A percentile compares a stretch with the other conserved stretches of the same genome.
Conservation (phyloP, 1,140 invertebrate species). For the Parapsyche elsis region DNA sequence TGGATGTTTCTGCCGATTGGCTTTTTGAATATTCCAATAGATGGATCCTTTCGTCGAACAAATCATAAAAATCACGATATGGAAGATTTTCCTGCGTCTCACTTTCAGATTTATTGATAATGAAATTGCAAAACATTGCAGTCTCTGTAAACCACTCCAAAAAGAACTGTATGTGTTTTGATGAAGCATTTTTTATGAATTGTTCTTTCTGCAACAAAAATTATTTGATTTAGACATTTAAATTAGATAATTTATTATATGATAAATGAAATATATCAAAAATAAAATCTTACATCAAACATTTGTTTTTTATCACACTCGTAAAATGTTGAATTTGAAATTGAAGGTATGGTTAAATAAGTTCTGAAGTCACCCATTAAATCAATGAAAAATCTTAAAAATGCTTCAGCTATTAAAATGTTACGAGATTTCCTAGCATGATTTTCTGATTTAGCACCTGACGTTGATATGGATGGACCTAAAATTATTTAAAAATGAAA, state of each 20-base stretch:
- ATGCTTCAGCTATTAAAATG: constrained; percentile 76
- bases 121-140: constrained; percentile 74
- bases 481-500: constrained; percentile 22
- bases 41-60: constrained; percentile 62
- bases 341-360: constrained; percentile 56
- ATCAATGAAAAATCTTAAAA: constrained; percentile 77
- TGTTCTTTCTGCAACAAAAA: constrained; percentile 69
- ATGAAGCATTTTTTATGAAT: constrained; percentile 71
- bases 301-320: constrained; percentile 60
- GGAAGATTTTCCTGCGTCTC: constrained; percentile 56
- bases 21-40: constrained; percentile 54
- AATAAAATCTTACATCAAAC: constrained; percentile 63
- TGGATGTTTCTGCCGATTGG: constrained; percentile 44
- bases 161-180: constrained; percentile 75
- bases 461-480: constrained; percentile 46
- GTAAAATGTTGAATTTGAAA: constrained; percentile 1
- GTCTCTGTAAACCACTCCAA: constrained; percentile 87
- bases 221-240: not conserved
- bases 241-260: constrained; percentile 25
- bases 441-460: constrained; percentile 32
- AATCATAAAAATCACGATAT: constrained; percentile 62
- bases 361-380: constrained; percentile 72
- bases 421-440: constrained; percentile 66
- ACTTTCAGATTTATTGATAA: not conserved
- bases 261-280: constrained; percentile 31